Percentiles rank a stretch among this genome's conserved stretches.
Conservation (phyloP, 30 jellyfish, hydroid and myxozoan genomes). For the Cassiopea xamachana region DNA sequence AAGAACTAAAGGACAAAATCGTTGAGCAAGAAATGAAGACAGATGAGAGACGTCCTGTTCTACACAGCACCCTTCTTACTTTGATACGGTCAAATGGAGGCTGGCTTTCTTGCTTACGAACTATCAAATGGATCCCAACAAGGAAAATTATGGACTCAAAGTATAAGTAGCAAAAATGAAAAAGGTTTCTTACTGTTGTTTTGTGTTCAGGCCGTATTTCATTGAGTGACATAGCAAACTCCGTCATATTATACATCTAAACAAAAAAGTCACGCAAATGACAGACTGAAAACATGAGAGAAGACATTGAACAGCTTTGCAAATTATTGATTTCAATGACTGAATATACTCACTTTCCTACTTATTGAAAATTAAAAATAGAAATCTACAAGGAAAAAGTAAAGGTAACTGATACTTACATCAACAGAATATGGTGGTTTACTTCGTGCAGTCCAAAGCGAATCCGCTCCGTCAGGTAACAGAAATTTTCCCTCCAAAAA, state of each 20-base stretch:
- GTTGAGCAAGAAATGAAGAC: too few relatives aligned
- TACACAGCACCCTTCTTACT: too few relatives aligned
- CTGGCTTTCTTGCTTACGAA: too few relatives aligned
- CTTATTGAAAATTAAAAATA: neutral
- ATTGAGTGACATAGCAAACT: slow-evolving; percentile 76
- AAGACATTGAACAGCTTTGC: neutral
- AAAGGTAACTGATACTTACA: slow-evolving; percentile 28
- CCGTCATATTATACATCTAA: slow-evolving; percentile 85
- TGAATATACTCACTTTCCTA: neutral
- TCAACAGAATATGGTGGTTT: slow-evolving; percentile 83
- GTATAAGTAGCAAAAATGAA: neutral
- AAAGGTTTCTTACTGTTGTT: slow-evolving; percentile 18
- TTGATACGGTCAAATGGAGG: too few relatives aligned
- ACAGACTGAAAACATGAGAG: neutral
- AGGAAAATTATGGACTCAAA: neutral
- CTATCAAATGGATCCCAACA: neutral
- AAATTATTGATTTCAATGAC: too few relatives aligned
- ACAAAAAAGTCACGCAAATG: neutral
- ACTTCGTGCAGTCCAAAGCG: slow-evolving; percentile 77
- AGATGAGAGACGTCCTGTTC: too few relatives aligned
- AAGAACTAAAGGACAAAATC: too few relatives aligned
- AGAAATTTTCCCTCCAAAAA: slow-evolving; percentile 24
- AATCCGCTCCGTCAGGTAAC: slow-evolving; percentile 82
- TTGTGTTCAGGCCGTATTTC: slow-evolving; percentile 67
- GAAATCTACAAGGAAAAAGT: neutral